phyloP scores from a whole-genome alignment of 2,113 vertebrate genomes.

The Caranx melampygus region DNA sequence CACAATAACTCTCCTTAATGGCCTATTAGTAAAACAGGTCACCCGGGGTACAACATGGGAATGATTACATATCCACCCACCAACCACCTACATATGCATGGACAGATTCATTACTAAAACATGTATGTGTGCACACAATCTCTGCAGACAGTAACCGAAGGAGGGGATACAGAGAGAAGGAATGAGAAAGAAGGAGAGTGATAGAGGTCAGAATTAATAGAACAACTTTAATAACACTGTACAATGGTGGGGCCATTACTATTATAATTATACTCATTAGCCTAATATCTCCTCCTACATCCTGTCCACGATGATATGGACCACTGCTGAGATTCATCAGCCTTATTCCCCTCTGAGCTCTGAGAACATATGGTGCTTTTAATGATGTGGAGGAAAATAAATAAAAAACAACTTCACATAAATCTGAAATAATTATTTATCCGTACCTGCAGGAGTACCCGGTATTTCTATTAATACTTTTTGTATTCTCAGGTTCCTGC shows the following conservation, averaged over 20 bases:
- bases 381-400: conserved; percentile 32
- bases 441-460: conserved; percentile 17
- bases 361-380: conserved; percentile 61
- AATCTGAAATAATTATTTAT: conserved; percentile 45
- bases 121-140: conserved; percentile 22
- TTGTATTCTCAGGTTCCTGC: conserved; percentile 9
- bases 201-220: conserved; percentile 66
- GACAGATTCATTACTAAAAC: conserved; percentile 55
- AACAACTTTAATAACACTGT: conserved; percentile 61
- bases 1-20: conserved; percentile 63
- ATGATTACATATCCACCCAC: conserved; percentile 61
- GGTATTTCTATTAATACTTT: conserved; percentile 23
- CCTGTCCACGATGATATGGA: conserved; percentile 47
- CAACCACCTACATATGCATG: conserved; percentile 40
- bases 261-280: conserved; percentile 72
- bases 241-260: conserved; percentile 57
- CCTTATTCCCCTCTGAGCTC: conserved; percentile 32
- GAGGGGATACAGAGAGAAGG: conserved; percentile 11
- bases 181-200: conserved; percentile 34
- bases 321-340: conserved; percentile 48
- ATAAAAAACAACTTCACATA: conserved; percentile 32
- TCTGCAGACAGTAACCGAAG: conserved; percentile 9
- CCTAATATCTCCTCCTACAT: conserved; percentile 56
- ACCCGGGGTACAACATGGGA: conserved; percentile 43
- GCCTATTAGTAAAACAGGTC: conserved; percentile 62